Conservation (phyloP, 2,113 vertebrate genomes). For the Elaphurus davidianus region DNA sequence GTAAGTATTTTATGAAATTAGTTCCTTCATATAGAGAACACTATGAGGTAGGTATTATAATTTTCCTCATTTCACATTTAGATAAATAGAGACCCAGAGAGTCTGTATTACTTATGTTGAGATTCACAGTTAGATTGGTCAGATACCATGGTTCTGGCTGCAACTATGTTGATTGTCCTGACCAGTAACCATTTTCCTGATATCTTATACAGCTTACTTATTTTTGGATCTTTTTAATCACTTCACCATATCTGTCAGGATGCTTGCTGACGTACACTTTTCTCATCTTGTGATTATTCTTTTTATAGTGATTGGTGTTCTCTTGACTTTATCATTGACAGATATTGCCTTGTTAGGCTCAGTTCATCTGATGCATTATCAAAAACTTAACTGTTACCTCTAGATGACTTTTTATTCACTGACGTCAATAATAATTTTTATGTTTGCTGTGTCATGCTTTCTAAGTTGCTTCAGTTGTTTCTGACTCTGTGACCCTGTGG, state of each 20-base stretch:
- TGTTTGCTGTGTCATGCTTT: background rate
- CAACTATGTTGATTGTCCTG: background rate
- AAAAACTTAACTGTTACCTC: background rate
- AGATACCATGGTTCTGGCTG: background rate
- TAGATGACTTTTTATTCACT: background rate
- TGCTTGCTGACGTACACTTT: background rate
- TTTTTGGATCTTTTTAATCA: background rate
- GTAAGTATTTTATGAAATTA: background rate
- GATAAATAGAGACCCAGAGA: background rate
- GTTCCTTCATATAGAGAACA: background rate
- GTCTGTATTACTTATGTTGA: background rate
- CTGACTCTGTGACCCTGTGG: background rate
- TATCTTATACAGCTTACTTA: background rate
- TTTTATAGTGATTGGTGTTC: background rate
- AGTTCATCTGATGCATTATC: background rate
- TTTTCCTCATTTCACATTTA: background rate
- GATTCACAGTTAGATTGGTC: background rate
- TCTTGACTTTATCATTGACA: background rate
- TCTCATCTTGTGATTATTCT: background rate
- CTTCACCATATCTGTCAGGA: background rate
- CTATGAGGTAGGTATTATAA: background rate
- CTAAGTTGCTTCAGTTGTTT: background rate
- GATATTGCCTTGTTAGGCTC: background rate
- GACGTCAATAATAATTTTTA: background rate
- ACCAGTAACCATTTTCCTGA: background rate